Evolutionary conservation across 2,113 vertebrate genomes (phyloP), one percentile per base, ranked within the genome.

Genomic region (Phylloscopus trochilus): DNA sequence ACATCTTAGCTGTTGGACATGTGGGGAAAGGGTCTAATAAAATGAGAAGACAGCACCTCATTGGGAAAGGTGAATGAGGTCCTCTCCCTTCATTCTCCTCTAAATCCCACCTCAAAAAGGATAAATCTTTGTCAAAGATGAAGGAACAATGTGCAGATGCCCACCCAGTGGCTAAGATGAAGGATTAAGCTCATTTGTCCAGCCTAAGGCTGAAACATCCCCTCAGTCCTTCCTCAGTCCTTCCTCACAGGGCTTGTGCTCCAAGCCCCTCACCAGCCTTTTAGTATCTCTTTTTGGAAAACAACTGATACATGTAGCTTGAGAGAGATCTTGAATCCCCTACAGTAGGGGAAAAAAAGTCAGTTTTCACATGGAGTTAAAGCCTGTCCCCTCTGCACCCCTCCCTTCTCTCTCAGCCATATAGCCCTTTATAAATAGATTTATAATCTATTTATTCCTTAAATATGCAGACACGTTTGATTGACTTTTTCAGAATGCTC

Each of bases 401-500:
- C 7, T 12, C 22, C 7, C 16, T 35, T 31, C 11, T 47, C 62
- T 84, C 82, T 39, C 55, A 92, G 69, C 41, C 33, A 44, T 52
- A 56, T 2, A 26, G 3, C 10, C 6, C 27, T 53, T 12, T n/a
- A n/a, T n/a, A n/a, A n/a, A 17, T 18, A 80, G 49, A 56, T 17
- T 49, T 73, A 27, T 11, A 70, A 53, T 15, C 39, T 59, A 7
- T 46, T 51, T 51, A 35, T 59, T 75, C 75, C 62, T 56, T 39
- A 52, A 47, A n/a, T 37, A 75, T 80, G 51, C 47, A 93, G 72
- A 69, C 77, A 46, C 6, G 15, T 90, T 77, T 83, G 84, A 94
- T 30, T 93, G 92, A 90, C 55, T 87, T 97, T 96, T 95, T 92
- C 80, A 77, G 79, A 95, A 76, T 80, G 78, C 84, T 91, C 69